A percentile compares a stretch with the other conserved stretches of the same genome.
Conservation (phyloP, 2,888 invertebrate genomes). For the Netelia inedita region DNA sequence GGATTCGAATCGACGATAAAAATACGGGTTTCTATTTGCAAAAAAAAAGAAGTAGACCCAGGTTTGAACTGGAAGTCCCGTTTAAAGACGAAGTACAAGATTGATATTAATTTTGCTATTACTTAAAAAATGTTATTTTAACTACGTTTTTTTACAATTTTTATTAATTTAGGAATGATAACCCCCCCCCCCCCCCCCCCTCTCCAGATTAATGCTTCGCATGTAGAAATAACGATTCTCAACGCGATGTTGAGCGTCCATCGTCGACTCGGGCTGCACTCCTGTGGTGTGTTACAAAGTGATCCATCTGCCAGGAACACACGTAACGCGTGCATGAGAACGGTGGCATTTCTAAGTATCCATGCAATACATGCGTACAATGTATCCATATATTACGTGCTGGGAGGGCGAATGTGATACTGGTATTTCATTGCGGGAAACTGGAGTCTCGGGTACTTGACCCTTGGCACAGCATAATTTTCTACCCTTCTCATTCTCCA, state of each 20-base stretch:
- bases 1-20: too few relatives aligned
- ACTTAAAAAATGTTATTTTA: too few relatives aligned
- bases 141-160: neutral
- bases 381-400: conserved; percentile 1
- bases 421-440: conserved; percentile 18
- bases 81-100: too few relatives aligned
- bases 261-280: neutral
- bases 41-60: too few relatives aligned
- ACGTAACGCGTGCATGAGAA: neutral
- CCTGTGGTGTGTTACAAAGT: conserved; percentile 37
- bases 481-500: neutral
- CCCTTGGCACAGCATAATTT: conserved; percentile 13
- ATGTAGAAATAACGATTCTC: conserved; percentile 15
- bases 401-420: conserved; percentile 29
- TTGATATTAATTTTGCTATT: too few relatives aligned
- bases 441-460: conserved; percentile 18
- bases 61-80: too few relatives aligned
- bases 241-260: conserved; percentile 25
- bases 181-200: neutral
- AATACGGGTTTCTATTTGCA: too few relatives aligned
- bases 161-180: too few relatives aligned
- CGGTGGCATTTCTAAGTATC: neutral
- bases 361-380: neutral
- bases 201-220: neutral
- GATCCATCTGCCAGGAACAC: conserved; percentile 42